Conservation (phyloP, 2,797 vertebrate species). For the Typhlichthys subterraneus region DNA sequence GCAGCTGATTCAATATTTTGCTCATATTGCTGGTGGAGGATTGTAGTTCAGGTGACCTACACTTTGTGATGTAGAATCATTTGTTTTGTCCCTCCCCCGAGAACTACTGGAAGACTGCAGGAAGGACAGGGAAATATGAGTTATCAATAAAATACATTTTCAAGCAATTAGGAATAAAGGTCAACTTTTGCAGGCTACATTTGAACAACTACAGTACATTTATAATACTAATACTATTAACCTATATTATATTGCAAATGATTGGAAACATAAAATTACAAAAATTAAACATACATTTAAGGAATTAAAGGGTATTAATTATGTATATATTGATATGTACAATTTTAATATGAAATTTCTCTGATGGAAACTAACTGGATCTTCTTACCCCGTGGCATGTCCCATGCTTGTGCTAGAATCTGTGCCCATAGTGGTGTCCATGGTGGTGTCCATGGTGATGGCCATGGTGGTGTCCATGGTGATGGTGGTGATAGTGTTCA, state of each 20-base stretch:
- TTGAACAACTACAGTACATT: no score
- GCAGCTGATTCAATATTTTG: no score
- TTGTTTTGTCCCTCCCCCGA: no score
- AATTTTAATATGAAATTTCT: no score
- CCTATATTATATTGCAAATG: no score
- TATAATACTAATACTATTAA: background rate
- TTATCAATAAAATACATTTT: background rate
- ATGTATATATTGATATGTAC: no score
- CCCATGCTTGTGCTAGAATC: constrained; percentile 49
- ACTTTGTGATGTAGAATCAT: no score
- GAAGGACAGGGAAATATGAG: background rate
- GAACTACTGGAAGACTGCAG: constrained; percentile 65
- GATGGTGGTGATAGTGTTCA: fast-evolving
- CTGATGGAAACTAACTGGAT: background rate
- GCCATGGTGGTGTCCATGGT: fast-evolving
- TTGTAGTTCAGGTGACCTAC: no score
- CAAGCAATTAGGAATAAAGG: background rate
- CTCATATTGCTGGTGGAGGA: no score
- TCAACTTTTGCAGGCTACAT: background rate
- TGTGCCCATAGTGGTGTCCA: constrained; percentile 23
- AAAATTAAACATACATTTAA: no score
- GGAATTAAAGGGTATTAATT: no score
- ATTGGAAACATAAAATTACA: no score
- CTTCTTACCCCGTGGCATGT: constrained; percentile 49
- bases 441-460: constrained; percentile 1